Conservation (phyloP, 1,140 invertebrate species). For the Elymnias hypermnestra region DNA sequence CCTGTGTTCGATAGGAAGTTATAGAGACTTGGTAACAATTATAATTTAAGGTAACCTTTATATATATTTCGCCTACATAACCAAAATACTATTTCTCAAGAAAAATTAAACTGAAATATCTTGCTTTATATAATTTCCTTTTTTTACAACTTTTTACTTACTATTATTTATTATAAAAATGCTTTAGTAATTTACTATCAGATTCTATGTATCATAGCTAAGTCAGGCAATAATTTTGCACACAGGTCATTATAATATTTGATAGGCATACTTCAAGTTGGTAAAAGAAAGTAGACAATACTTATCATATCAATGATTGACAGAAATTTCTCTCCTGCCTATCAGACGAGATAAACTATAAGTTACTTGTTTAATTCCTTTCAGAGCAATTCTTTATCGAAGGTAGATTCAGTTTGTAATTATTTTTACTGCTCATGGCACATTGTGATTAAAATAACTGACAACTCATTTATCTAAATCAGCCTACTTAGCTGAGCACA, state of each 20-base stretch:
- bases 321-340: constrained; percentile 13
- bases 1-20: no score
- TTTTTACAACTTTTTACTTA: no score
- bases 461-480: constrained; percentile 19
- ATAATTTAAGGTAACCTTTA: no score
- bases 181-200: no score
- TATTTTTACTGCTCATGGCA: constrained; percentile 18
- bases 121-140: no score
- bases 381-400: constrained; percentile 8
- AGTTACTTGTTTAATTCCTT: constrained; percentile 10
- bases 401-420: constrained; percentile 14
- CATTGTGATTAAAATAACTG: constrained; percentile 13
- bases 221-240: not conserved
- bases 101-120: no score
- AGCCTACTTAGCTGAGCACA: constrained; percentile 12
- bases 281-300: constrained; percentile 5
- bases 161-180: no score
- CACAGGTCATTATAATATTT: constrained; percentile 9
- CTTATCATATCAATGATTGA: constrained; percentile 12
- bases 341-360: constrained; percentile 14
- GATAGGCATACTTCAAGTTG: constrained; percentile 4
- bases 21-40: no score
- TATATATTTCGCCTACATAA: no score
- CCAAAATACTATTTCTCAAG: no score
- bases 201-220: no score